Percentiles rank a stretch among this genome's conserved stretches.
These are phyloP conservation scores for Paramormyrops hopkinsi DNA, from an alignment of 2,797 vertebrate genomes.

Conservation along the genomic window DNA sequence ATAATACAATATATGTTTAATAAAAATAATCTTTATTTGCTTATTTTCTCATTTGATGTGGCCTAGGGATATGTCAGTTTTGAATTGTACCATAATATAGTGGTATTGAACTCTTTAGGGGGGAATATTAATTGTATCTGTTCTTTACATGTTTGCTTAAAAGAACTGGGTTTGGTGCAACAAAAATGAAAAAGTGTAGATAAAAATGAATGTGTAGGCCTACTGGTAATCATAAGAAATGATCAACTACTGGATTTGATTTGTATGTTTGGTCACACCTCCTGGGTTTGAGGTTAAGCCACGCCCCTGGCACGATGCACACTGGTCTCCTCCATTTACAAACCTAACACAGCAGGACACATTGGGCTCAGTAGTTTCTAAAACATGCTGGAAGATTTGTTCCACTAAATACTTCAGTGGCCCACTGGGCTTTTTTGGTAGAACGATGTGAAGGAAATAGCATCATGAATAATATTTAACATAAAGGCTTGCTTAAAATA, in stretches of 20 bases:
- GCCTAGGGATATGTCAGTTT: background rate
- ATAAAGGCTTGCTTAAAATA: conserved; percentile 6
- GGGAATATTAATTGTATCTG: background rate
- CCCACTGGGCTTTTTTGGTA: background rate
- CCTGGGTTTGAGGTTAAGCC: background rate
- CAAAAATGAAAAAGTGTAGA: background rate
- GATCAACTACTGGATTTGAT: background rate
- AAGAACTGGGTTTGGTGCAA: background rate
- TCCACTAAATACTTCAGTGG: background rate
- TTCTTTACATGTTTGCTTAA: background rate
- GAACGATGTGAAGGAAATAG: background rate
- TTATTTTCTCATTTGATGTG: background rate
- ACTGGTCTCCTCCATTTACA: background rate
- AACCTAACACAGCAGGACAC: background rate
- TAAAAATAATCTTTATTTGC: background rate
- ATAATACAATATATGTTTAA: background rate
- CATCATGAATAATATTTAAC: conserved; percentile 6
- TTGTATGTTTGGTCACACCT: background rate
- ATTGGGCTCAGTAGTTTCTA: background rate
- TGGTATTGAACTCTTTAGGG: background rate
- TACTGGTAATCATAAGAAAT: background rate
- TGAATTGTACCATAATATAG: background rate
- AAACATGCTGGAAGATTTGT: background rate
- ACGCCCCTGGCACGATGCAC: background rate
- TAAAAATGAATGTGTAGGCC: background rate